phyloP scores from a whole-genome alignment of 2,888 invertebrate genomes.

The Heterodera filipjevi region DNA sequence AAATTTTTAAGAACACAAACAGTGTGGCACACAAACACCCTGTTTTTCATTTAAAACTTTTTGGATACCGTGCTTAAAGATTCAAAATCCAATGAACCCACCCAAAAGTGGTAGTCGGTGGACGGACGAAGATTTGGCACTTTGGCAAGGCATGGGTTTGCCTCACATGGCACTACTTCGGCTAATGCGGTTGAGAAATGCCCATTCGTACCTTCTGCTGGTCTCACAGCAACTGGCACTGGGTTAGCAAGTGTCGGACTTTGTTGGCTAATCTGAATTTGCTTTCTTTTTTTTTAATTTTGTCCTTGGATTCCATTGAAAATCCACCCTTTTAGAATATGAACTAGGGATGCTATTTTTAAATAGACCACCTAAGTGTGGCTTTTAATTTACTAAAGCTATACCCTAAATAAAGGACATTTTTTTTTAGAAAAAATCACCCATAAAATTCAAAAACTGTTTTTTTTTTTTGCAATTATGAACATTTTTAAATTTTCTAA shows the following conservation, averaged over 20 bases:
- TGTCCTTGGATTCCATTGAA: not conserved
- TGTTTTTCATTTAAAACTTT: no score
- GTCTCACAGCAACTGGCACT: conserved; percentile 55
- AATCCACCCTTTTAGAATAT: no score
- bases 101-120: conserved; percentile 63
- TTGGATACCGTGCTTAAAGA: no score
- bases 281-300: not conserved
- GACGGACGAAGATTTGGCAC: conserved; percentile 60
- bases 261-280: conserved; percentile 46
- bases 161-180: conserved; percentile 55
- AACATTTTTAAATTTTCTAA: no score
- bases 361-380: no score
- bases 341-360: no score
- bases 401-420: no score
- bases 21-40: no score
- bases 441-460: no score
- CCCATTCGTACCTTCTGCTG: conserved; percentile 34
- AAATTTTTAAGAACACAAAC: not conserved
- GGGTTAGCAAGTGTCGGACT: conserved; percentile 49
- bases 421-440: no score
- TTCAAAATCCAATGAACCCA: conserved; percentile 34
- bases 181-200: conserved; percentile 38
- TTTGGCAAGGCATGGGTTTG: conserved; percentile 60
- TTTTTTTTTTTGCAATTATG: no score
- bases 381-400: no score